These are phyloP conservation scores for Agonopterix arenella DNA, from an alignment of 2,888 invertebrate genomes.

Conservation along the genomic window DNA sequence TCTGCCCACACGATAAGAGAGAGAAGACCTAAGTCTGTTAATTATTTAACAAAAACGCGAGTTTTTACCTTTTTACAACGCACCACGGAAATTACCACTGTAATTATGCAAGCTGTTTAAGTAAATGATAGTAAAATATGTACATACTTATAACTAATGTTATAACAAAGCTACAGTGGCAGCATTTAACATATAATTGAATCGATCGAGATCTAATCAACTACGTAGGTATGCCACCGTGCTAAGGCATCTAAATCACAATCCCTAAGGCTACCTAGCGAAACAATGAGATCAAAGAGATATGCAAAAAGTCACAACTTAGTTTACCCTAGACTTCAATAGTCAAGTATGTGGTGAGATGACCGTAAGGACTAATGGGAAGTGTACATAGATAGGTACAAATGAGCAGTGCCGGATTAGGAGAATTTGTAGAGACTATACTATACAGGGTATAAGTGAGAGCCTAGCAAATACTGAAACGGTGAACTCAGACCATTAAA, in stretches of 20 bases:
- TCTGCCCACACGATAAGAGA: too few species aligned
- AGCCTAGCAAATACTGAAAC: too few species aligned
- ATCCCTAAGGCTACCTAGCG: constrained; percentile 58
- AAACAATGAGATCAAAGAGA: constrained; percentile 46
- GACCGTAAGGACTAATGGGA: too few species aligned
- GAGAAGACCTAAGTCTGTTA: too few species aligned
- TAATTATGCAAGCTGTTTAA: neutral
- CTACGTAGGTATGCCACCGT: constrained; percentile 32
- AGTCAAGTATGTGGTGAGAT: neutral
- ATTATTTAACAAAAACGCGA: too few species aligned
- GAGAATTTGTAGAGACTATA: too few species aligned
- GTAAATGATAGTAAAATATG: constrained; percentile 13
- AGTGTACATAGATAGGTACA: too few species aligned
- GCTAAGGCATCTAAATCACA: constrained; percentile 72
- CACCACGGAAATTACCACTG: too few species aligned
- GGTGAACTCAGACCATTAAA: too few species aligned
- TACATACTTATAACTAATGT: constrained; percentile 25
- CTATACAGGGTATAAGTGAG: too few species aligned
- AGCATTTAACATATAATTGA: constrained; percentile 27
- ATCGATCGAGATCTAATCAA: constrained; percentile 7
- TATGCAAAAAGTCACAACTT: constrained; percentile 68
- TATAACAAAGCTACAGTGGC: constrained; percentile 59
- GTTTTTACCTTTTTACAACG: too few species aligned
- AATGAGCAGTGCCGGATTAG: too few species aligned
- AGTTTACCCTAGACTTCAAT: constrained; percentile 24